A percentile compares a stretch with the other conserved stretches of the same genome.
These are phyloP conservation scores for Cremastobaeus sp. DNA, from an alignment of 2,888 invertebrate species.

Conservation along the genomic window DNA sequence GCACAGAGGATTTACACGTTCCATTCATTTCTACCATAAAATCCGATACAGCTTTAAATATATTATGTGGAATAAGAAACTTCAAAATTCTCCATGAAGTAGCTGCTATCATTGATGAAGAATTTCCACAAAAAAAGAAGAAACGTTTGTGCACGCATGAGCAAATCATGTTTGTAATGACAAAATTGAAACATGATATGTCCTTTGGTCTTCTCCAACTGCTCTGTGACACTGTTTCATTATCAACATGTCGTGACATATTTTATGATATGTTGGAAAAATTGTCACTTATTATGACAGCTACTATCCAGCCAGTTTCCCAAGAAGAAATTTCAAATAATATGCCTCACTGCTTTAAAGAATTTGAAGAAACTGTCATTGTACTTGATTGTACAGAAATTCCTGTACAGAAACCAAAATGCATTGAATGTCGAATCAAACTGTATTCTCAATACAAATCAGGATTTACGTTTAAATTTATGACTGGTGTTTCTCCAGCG, in stretches of 20 bases:
- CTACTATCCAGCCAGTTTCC: conserved; percentile 4
- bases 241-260: conserved; percentile 4
- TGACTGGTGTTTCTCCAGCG: background rate
- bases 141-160: background rate
- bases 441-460: conserved; percentile 6
- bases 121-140: conserved; percentile 5
- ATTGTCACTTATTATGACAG: conserved; percentile 7
- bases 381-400: conserved; percentile 13
- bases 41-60: background rate
- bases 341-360: conserved; percentile 11
- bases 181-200: conserved; percentile 2
- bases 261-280: conserved; percentile 9
- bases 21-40: background rate
- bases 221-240: background rate
- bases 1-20: background rate
- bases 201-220: conserved; percentile 1
- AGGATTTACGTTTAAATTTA: background rate
- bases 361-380: conserved; percentile 1
- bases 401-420: conserved; percentile 9
- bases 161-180: background rate
- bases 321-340: conserved; percentile 9
- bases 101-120: conserved; percentile 1
- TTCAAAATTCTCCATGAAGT: conserved; percentile 2
- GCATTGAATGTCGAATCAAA: conserved; percentile 9
- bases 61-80: conserved; percentile 2